These are phyloP conservation scores for Pluvianellus socialis DNA, from an alignment of 2,113 vertebrate genomes.

Conservation along the genomic window DNA sequence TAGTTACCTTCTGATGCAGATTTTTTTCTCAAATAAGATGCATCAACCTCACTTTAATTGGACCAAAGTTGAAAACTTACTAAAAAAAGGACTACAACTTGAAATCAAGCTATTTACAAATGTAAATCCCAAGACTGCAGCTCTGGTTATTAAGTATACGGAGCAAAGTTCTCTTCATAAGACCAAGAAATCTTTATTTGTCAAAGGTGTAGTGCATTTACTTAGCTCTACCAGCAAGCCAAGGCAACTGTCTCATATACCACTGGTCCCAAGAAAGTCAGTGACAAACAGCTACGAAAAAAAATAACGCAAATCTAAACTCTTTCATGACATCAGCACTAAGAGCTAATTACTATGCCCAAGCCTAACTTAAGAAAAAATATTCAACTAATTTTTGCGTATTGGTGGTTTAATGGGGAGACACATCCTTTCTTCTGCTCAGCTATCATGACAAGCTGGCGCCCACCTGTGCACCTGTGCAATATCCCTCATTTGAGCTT, in stretches of 20 bases:
- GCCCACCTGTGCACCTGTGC: background rate
- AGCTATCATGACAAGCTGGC: background rate
- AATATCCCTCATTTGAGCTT: background rate
- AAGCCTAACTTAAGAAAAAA: background rate
- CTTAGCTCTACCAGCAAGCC: background rate
- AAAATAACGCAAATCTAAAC: background rate
- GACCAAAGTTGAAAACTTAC: background rate
- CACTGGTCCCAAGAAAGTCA: background rate
- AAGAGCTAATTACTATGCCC: background rate
- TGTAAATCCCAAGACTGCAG: background rate
- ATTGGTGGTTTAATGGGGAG: background rate
- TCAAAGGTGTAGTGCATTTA: conserved; percentile 26
- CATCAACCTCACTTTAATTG: background rate
- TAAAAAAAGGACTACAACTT: background rate
- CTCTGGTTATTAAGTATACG: background rate
- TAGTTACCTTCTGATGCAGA: background rate
- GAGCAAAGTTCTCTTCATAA: conserved; percentile 22
- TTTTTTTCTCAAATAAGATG: background rate
- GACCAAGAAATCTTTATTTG: conserved; percentile 12
- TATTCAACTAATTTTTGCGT: background rate
- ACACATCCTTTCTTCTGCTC: background rate
- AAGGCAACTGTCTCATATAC: background rate
- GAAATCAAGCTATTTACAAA: background rate
- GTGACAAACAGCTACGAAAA: background rate
- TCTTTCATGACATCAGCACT: background rate